These are phyloP conservation scores for Melanostigma gelatinosum DNA, from an alignment of 2,113 vertebrate genomes.

Conservation along the genomic window DNA sequence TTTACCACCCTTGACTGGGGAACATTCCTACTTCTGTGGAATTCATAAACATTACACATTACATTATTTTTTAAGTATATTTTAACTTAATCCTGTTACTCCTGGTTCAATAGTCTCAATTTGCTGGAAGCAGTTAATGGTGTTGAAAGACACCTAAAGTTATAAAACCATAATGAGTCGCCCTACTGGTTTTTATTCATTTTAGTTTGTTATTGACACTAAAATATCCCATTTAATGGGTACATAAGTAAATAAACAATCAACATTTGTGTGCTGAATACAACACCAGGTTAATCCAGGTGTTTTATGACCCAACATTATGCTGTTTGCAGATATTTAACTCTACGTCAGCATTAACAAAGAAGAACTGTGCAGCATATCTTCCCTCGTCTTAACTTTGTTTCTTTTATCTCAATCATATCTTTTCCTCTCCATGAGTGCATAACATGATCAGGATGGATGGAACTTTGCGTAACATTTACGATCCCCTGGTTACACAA, in stretches of 20 bases:
- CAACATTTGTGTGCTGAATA: not conserved
- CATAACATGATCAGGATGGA: conserved; percentile 48
- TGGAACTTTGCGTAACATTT: not conserved
- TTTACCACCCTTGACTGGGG: not conserved
- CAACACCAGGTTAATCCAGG: not conserved
- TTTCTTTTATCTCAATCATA: conserved; percentile 46
- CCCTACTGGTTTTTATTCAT: not conserved
- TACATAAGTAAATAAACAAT: not conserved
- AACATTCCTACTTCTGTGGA: not conserved
- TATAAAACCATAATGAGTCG: not conserved
- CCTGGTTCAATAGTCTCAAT: not conserved
- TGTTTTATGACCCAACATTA: conserved; percentile 1
- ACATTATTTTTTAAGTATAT: not conserved
- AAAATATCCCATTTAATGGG: not conserved
- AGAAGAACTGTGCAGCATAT: not conserved
- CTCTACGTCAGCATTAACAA: conserved; percentile 1
- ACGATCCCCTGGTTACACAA: not conserved
- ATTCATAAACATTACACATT: not conserved
- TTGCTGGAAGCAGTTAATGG: not conserved
- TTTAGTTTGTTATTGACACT: not conserved
- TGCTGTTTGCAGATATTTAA: conserved; percentile 21
- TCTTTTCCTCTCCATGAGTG: conserved; percentile 66
- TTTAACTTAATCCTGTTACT: not conserved
- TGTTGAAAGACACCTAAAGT: not conserved
- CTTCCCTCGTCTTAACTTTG: conserved; percentile 9